Conservation (phyloP, 64 coral and sea anemone species). For the Exaiptasia diaphana region DNA sequence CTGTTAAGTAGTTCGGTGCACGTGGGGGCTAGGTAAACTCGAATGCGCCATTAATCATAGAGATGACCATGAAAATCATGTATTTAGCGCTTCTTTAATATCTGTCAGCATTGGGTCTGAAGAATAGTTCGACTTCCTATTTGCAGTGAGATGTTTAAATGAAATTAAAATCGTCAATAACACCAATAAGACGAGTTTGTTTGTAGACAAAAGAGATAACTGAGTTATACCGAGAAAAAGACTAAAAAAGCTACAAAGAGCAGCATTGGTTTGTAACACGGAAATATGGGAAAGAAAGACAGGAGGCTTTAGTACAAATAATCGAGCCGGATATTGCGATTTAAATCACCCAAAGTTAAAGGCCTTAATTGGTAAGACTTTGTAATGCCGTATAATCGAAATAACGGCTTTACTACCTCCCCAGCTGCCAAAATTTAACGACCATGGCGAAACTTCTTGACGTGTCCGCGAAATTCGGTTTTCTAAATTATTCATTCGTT, state of each 20-base stretch:
- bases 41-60: slow-evolving; percentile 15
- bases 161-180: slow-evolving; percentile 79
- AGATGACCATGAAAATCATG: too few relatives aligned
- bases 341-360: slow-evolving; percentile 53
- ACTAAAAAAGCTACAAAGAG: background rate
- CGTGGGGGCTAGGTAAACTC: background rate
- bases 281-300: slow-evolving; percentile 18
- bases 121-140: too few relatives aligned
- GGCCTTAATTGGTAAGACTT: slow-evolving; percentile 77
- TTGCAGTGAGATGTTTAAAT: slow-evolving; percentile 89
- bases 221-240: slow-evolving; percentile 8
- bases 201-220: slow-evolving; percentile 12
- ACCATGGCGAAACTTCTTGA: slow-evolving; percentile 47
- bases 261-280: slow-evolving; percentile 6
- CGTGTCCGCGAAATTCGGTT: background rate
- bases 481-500: slow-evolving; percentile 7
- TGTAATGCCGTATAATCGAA: slow-evolving; percentile 73
- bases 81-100: too few relatives aligned
- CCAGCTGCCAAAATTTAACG: slow-evolving; percentile 29
- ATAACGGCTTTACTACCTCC: slow-evolving; percentile 60
- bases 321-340: slow-evolving; percentile 78
- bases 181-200: background rate
- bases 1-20: background rate
- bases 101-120: too few relatives aligned
- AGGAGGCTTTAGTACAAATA: slow-evolving; percentile 83